Evolutionary conservation across 2,888 invertebrate genomes (phyloP).

Genomic region (Cerceris ruficornis): DNA sequence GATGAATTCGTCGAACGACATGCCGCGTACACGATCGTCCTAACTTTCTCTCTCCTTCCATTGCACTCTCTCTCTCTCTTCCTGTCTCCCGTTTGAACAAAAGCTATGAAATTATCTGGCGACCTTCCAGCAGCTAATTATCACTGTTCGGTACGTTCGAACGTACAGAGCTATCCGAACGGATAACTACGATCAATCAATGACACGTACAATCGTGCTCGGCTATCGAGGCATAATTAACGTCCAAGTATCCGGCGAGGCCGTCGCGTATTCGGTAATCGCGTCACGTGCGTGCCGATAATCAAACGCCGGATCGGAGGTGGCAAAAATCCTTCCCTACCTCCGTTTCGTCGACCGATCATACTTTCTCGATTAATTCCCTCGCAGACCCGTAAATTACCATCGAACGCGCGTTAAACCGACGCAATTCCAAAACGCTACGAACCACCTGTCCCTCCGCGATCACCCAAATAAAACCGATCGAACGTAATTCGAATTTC

Average conservation of each 20-base stretch:
- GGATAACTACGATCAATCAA: conserved; percentile 53
- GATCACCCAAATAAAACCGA: no score
- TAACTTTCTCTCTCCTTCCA: no score
- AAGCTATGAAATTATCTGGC: conserved; percentile 55
- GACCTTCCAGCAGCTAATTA: conserved; percentile 57
- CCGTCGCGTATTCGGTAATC: conserved; percentile 36
- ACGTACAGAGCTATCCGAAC: conserved; percentile 28
- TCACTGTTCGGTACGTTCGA: conserved; percentile 44
- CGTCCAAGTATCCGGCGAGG: conserved; percentile 39
- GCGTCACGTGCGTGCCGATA: conserved; percentile 28
- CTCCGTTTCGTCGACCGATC: background rate
- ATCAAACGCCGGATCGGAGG: conserved; percentile 6
- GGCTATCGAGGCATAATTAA: conserved; percentile 50
- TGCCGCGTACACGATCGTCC: background rate
- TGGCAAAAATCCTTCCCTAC: background rate
- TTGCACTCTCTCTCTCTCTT: background rate
- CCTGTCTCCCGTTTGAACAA: conserved; percentile 49
- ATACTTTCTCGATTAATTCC: no score
- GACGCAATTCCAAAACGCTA: no score
- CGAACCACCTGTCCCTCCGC: no score
- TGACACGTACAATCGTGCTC: conserved; percentile 43
- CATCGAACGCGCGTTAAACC: no score
- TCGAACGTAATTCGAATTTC: no score
- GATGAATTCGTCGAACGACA: conserved; percentile 6
- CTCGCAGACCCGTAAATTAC: no score